Percentiles rank a stretch among this genome's conserved stretches.
Conservation (phyloP, 1,140 invertebrate genomes). For the Hetaerina americana region DNA sequence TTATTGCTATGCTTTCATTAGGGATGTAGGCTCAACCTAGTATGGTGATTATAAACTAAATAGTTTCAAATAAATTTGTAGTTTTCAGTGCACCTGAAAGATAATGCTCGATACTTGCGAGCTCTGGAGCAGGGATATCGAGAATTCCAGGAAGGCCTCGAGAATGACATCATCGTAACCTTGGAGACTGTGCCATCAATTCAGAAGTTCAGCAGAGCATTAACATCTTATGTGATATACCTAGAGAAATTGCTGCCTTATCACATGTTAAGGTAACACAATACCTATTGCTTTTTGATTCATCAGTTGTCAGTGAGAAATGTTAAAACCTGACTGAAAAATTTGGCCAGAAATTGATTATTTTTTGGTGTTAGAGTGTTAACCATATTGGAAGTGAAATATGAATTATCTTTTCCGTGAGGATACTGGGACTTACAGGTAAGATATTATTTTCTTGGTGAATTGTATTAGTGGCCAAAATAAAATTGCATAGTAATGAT, state of each 20-base stretch:
- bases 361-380: too few species aligned
- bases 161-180: background rate
- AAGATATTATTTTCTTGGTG: too few species aligned
- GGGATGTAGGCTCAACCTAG: too few species aligned
- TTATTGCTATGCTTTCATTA: background rate
- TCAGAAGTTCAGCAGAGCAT: constrained; percentile 12
- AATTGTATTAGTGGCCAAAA: too few species aligned
- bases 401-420: too few species aligned
- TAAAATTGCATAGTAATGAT: too few species aligned
- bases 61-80: background rate
- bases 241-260: constrained; percentile 9
- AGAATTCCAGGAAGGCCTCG: constrained; percentile 13
- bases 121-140: constrained; percentile 13
- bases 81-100: constrained; percentile 15
- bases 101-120: constrained; percentile 12
- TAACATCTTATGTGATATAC: constrained; percentile 12
- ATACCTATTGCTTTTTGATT: too few species aligned
- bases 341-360: too few species aligned
- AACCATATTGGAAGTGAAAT: too few species aligned
- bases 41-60: background rate
- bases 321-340: too few species aligned
- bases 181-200: constrained; percentile 14
- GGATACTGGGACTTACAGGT: too few species aligned
- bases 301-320: too few species aligned
- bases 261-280: background rate